phyloP scores from a whole-genome alignment of 2,888 invertebrate genomes.

The Acronicta psi region DNA sequence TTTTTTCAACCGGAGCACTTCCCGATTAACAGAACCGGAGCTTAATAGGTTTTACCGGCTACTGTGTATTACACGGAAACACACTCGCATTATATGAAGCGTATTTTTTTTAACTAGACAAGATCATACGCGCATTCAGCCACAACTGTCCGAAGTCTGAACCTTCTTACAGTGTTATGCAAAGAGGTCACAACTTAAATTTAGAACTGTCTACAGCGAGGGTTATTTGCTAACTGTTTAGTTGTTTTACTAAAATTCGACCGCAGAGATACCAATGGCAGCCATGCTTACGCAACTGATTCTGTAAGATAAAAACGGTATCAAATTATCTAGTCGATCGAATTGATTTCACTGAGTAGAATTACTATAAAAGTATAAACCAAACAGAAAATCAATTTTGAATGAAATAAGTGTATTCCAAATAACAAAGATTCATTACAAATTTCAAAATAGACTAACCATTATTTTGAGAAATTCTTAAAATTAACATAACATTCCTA shows the following conservation, averaged over 20 bases:
- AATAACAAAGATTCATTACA: slow-evolving; percentile 14
- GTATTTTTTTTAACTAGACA: slow-evolving; percentile 35
- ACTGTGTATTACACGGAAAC: slow-evolving; percentile 56
- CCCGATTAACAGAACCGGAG: slow-evolving; percentile 51
- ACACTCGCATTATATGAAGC: slow-evolving; percentile 45
- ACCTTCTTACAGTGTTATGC: slow-evolving; percentile 2
- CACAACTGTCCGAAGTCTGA: slow-evolving; percentile 16
- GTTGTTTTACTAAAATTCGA: slow-evolving; percentile 50
- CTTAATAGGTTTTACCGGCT: slow-evolving; percentile 49
- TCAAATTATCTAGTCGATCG: slow-evolving; percentile 61
- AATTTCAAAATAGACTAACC: not conserved
- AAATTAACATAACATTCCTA: too few relatives aligned
- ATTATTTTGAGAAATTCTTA: not conserved
- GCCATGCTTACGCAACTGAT: slow-evolving; percentile 63
- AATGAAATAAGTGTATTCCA: slow-evolving; percentile 17
- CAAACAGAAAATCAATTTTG: slow-evolving; percentile 27
- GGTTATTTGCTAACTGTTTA: slow-evolving; percentile 61
- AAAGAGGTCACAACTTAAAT: slow-evolving; percentile 20
- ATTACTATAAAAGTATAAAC: slow-evolving; percentile 47
- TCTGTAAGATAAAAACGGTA: slow-evolving; percentile 60
- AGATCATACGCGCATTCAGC: slow-evolving; percentile 24
- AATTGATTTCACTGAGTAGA: slow-evolving; percentile 65
- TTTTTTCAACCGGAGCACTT: slow-evolving; percentile 51
- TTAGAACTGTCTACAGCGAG: slow-evolving; percentile 50
- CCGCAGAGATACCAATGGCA: slow-evolving; percentile 54